phyloP scores from a whole-genome alignment of 2,888 invertebrate genomes.

The Apodemia zela region DNA sequence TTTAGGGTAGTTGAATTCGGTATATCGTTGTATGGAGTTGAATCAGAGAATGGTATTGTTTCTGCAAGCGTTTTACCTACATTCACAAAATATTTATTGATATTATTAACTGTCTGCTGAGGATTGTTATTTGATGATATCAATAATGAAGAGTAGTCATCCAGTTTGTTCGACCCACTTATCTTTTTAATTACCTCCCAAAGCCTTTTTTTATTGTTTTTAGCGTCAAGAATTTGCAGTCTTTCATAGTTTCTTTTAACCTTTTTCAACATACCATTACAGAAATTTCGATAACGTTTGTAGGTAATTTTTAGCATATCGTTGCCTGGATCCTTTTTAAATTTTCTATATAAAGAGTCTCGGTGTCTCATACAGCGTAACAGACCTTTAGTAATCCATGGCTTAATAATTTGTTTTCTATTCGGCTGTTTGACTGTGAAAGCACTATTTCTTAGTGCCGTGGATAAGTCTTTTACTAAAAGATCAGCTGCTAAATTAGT shows the following conservation, averaged over 20 bases:
- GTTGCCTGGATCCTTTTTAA: conserved; percentile 19
- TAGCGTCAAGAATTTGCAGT: neutral
- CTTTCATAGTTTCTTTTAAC: conserved; percentile 17
- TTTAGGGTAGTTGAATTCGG: neutral
- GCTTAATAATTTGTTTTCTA: conserved; percentile 6
- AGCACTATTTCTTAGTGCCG: conserved; percentile 26
- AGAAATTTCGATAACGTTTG: conserved; percentile 19
- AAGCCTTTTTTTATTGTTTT: conserved; percentile 1
- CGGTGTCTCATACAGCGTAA: conserved; percentile 16
- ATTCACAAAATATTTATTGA: conserved; percentile 7
- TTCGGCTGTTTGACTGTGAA: neutral
- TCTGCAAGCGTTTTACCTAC: neutral
- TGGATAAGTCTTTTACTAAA: neutral
- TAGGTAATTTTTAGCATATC: neutral
- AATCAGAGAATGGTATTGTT: neutral
- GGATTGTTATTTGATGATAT: neutral
- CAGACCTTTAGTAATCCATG: conserved; percentile 20
- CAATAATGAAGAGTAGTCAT: neutral
- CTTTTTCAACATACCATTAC: conserved; percentile 19
- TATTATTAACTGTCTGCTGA: neutral
- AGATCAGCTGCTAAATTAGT: neutral
- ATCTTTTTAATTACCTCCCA: conserved; percentile 17
- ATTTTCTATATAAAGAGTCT: conserved; percentile 14
- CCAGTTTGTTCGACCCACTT: neutral
- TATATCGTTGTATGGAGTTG: neutral